Base-by-base conservation (phyloP, 64 coral and sea anemone species). In the Dendronephthya gigantea region DNA sequence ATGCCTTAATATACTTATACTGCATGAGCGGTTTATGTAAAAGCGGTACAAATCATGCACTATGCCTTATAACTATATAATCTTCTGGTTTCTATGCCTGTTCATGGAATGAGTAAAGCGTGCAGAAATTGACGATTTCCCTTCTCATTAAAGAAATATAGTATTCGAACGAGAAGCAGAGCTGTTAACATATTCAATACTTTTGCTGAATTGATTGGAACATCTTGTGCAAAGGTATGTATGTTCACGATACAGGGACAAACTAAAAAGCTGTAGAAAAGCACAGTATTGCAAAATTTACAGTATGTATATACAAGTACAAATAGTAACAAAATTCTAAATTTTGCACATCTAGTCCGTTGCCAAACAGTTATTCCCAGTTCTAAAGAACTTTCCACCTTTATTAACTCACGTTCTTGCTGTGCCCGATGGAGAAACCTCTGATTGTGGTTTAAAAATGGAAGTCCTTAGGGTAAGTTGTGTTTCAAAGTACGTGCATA, bases 101-200 rank as follows among this genome's bases (percentile, higher is more conserved):
- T 45, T 45, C 41, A 45, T 45, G 11, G 4, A 45, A 45, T 45
- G 19, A 75, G 69, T 33, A 30, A 35, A 79, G 19, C 0, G 72
- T 2, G 4, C 19, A 39, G 1, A 17, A 7, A 58, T 75, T 11
- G 29, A 68, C 1, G 29, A 40, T 23, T 81, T 1, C 22, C 72
- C 4, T 83, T 86, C 22, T 51, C 19, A n/a, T 68, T 30, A 0
- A 56, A 98, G 95, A 84, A 84, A 14, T 98, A 93, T 84, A 93
- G 92, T 82, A 85, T 98, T 49, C 89, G 92, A 40, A 93, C 88
- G 72, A 88, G 95, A 85, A 91, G 92, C 37, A 83, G 95, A 23
- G 95, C 95, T 59, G 95, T 91, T 8, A 92, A 98, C 27, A 98
- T 98, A 23, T 98, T 98, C 50, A 93, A 98, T 68, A 93, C 95